phyloP scores from a whole-genome alignment of 2,888 invertebrate species.

The Ennomos quercinarius region DNA sequence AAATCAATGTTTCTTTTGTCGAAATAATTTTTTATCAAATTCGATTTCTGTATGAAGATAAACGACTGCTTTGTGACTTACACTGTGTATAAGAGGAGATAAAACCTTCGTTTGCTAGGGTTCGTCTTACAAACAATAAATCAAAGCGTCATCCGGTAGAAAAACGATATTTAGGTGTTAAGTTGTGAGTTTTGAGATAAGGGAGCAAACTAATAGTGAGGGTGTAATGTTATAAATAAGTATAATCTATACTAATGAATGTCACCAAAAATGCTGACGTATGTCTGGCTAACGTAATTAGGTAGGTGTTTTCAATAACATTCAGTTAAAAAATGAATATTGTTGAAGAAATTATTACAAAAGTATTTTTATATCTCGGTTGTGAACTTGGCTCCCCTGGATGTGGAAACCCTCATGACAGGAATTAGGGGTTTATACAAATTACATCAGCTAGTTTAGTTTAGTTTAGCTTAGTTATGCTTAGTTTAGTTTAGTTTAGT shows the following conservation, averaged over 20 bases:
- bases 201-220: constrained; percentile 39
- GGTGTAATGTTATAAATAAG: constrained; percentile 29
- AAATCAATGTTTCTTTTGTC: neutral
- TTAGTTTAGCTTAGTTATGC: too few species aligned
- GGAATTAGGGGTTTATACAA: too few species aligned
- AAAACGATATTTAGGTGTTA: constrained; percentile 74
- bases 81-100: constrained; percentile 64
- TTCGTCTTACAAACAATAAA: constrained; percentile 80
- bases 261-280: constrained; percentile 11
- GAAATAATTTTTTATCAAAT: neutral
- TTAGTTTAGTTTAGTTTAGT: too few species aligned
- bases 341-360: too few species aligned
- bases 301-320: too few species aligned
- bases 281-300: too few species aligned
- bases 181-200: constrained; percentile 60
- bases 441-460: too few species aligned
- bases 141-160: constrained; percentile 73
- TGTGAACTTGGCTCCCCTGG: too few species aligned
- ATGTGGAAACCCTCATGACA: too few species aligned
- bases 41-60: constrained; percentile 6
- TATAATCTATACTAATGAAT: constrained; percentile 14
- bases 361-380: too few species aligned
- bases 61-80: constrained; percentile 27
- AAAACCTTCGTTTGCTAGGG: constrained; percentile 67
- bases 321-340: too few species aligned